Evolutionary conservation across 2,888 invertebrate genomes (phyloP).

Genomic region (Trichogramma evanescens): DNA sequence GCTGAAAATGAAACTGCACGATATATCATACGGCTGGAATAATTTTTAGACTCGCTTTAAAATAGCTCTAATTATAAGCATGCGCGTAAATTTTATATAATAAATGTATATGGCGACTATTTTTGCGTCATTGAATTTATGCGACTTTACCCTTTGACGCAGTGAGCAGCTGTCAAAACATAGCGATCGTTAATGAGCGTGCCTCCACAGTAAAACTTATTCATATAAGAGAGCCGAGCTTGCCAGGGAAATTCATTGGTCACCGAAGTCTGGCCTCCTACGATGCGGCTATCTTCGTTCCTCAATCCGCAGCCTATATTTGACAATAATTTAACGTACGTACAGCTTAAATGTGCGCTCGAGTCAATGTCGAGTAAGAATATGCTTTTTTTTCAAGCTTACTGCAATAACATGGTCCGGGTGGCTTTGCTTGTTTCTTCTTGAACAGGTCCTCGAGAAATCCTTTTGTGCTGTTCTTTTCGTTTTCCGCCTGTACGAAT

Average conservation of each 20-base stretch:
- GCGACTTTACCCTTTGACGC: slow-evolving; percentile 71
- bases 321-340: background rate
- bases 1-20: slow-evolving; percentile 50
- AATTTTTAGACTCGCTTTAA: too few relatives aligned
- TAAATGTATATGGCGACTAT: too few relatives aligned
- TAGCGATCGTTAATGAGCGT: slow-evolving; percentile 83
- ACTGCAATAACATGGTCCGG: slow-evolving; percentile 14
- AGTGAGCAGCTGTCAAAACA: slow-evolving; percentile 82
- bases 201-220: slow-evolving; percentile 84
- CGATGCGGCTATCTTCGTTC: slow-evolving; percentile 74
- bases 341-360: too few relatives aligned
- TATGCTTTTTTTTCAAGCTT: background rate
- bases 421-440: background rate
- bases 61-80: too few relatives aligned
- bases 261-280: slow-evolving; percentile 70
- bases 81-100: too few relatives aligned
- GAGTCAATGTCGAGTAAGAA: background rate
- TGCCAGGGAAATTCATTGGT: slow-evolving; percentile 86
- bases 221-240: slow-evolving; percentile 77
- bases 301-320: slow-evolving; percentile 70
- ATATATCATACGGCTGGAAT: too few relatives aligned
- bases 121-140: too few relatives aligned
- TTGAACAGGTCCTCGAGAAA: slow-evolving; percentile 1
- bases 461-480: slow-evolving; percentile 8
- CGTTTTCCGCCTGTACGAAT: background rate